Base-by-base conservation (phyloP, 1,140 invertebrate species). In the Trichomalopsis sarcophagae region DNA sequence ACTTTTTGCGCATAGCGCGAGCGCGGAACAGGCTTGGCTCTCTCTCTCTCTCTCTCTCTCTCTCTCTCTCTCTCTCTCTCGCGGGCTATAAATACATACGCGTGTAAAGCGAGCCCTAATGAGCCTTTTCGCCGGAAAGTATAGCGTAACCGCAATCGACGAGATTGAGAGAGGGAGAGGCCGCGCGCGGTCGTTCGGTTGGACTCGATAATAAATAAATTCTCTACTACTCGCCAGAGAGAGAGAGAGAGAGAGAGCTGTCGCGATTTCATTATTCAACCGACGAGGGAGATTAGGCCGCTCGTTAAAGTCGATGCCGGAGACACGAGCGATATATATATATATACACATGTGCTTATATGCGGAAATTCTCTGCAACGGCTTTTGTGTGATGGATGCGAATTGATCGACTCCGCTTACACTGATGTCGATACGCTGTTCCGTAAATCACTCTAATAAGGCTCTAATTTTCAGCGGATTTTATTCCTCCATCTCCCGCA, bases 121-220 rank as follows among this genome's bases (percentile, higher is more conserved):
- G 83, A 87, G 86, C 81, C 74, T 79, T 87, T 74, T 77, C 82
- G 74, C 83, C 66, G 50, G 86, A 86, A 84, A 86, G 81, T 86
- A 73, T 73, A 27, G 82, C 27, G 27, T 71, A 79, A 80, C 71
- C 82, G 27, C 27, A 27, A 27, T 27, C 27, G 27, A 69, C 83
- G 78, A 77, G 30, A 75, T 27, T 62, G 33, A 36, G 33, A 36
- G 68, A 66, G 62, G 68, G 33, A 79, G 71, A 78, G 79, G 66
- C 82, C 82, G 33, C 3, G 33, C 33, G 33, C 33, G 11, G 66
- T 80, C 78, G 87, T 62, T 62, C 0, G 4, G 14, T 5, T n/a
- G 50, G 17, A 17, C 87, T 87, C 84, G 89, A 88, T 87, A 89
- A 90, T 90, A 90, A 91, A 90, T 89, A 91, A 91, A 91, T 91